phyloP scores from a whole-genome alignment of 2,797 vertebrate species.

The Pipistrellus pipistrellus region DNA sequence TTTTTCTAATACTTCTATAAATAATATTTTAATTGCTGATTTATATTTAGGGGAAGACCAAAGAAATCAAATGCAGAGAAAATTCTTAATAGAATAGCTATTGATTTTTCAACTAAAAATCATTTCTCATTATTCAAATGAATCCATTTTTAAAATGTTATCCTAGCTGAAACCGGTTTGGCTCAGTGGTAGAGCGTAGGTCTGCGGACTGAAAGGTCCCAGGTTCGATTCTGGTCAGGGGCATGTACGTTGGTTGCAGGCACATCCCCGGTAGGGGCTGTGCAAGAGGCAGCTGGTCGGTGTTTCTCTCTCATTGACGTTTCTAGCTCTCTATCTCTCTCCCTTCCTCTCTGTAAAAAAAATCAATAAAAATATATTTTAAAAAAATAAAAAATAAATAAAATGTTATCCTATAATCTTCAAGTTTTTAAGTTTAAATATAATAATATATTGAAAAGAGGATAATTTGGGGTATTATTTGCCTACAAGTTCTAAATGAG shows the following conservation, averaged over 20 bases:
- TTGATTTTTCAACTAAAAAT: constrained; percentile 64
- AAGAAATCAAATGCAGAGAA: constrained; percentile 16
- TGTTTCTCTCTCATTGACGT: too few relatives aligned
- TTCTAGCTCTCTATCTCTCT: too few relatives aligned
- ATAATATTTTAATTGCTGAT: background rate
- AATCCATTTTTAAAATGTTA: constrained; percentile 58
- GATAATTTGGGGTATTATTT: background rate
- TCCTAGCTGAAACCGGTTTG: too few relatives aligned
- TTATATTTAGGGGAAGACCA: constrained; percentile 35
- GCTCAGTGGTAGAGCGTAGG: too few relatives aligned
- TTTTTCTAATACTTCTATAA: constrained; percentile 44
- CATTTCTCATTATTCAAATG: constrained; percentile 57
- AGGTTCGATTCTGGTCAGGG: too few relatives aligned
- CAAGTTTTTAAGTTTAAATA: constrained; percentile 72
- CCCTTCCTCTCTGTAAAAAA: too few relatives aligned
- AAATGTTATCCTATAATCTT: constrained; percentile 53
- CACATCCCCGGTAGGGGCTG: too few relatives aligned
- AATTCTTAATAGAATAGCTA: background rate
- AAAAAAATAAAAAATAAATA: too few relatives aligned
- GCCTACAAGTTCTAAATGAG: constrained; percentile 22
- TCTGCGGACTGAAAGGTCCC: too few relatives aligned
- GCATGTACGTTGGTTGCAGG: too few relatives aligned
- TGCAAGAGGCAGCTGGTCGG: too few relatives aligned
- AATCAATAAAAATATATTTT: too few relatives aligned
- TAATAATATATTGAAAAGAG: constrained; percentile 14